These are phyloP conservation scores for Chloroceryle amazona DNA, from an alignment of 2,797 vertebrate species.

Conservation along the genomic window DNA sequence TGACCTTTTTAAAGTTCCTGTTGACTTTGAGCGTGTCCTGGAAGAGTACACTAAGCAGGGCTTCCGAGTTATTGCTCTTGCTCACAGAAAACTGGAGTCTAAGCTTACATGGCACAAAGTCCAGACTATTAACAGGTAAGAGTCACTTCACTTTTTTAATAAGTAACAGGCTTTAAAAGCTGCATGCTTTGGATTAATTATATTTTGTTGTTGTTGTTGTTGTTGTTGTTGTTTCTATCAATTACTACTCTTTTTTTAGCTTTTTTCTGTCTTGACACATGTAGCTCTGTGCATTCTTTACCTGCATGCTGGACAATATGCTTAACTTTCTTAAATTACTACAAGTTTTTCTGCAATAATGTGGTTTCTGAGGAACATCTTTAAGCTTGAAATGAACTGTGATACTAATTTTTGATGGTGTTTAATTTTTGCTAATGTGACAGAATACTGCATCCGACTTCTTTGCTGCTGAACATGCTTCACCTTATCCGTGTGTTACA, in stretches of 20 bases:
- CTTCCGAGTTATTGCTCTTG: constrained; percentile 96
- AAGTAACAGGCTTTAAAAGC: not conserved
- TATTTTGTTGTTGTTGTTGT: too few relatives aligned
- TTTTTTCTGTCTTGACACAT: not conserved
- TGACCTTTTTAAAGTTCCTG: constrained; percentile 85
- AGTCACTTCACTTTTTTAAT: not conserved
- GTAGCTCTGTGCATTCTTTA: not conserved
- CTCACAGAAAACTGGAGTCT: constrained; percentile 93
- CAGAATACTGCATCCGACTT: not conserved
- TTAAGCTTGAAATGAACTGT: not conserved
- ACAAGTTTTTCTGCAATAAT: not conserved
- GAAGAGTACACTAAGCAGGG: constrained; percentile 96
- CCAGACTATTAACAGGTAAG: constrained; percentile 93
- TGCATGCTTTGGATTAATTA: not conserved
- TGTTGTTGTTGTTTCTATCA: not conserved
- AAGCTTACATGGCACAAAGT: constrained; percentile 98
- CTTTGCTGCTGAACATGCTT: not conserved
- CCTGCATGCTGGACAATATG: not conserved
- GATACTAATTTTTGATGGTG: not conserved
- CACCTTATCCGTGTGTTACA: not conserved
- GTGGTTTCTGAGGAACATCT: not conserved
- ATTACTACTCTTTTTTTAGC: not conserved
- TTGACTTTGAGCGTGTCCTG: constrained; percentile 89
- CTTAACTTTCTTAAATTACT: too few relatives aligned
- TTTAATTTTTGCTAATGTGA: not conserved